Base-by-base conservation (phyloP, 2,113 vertebrate genomes). In the Chascanopsetta lugubris region DNA sequence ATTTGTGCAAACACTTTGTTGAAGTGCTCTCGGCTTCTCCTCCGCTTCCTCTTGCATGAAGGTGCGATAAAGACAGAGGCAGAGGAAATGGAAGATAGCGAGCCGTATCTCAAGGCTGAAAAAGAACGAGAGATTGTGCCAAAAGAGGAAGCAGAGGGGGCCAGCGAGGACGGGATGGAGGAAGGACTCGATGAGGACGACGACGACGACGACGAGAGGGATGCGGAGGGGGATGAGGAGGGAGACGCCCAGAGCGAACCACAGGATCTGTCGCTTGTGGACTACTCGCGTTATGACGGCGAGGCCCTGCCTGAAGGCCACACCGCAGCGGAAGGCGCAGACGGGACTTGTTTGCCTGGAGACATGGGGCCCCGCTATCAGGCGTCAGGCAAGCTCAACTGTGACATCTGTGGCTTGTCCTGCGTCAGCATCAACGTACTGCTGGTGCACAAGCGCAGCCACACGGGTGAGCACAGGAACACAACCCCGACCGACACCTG, bases 391-490 rank as follows among this genome's bases (percentile, higher is more conserved):
- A 98, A 96, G 85, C 92, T 97, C 87, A 96, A 74, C 61, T 98
- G 96, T 26, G 95, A 97, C 81, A 92, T 97, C 87, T 98, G 95
- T 77, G 96, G 95, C 75, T 87, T 98, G 85, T 93, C 94, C 88
- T 97, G 96, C 89, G 93, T 97, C 84, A 97, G 95, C 92, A 94
- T 96, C 88, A 98, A 98, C 70, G 96, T 98, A 50, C 88, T 98
- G 88, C 93, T 97, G 89, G 96, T 98, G 80, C 96, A 98, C 87
- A 97, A 97, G 54, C 92, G 95, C 86, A 97, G 95, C 86, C 96
- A 97, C 83, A 97, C 95, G 50, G 96, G 96, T 97, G 92, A 94
- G 93, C 90, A 56, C 68, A 77, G 78, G 71, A 77, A 80, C 80
- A 60, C 47, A 66, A 18, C 38, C 48, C n/a, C 1, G 5, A 66